A percentile compares a stretch with the other conserved stretches of the same genome.
phyloP scores from a whole-genome alignment of 2,113 vertebrate genomes.

The Sander lucioperca region DNA sequence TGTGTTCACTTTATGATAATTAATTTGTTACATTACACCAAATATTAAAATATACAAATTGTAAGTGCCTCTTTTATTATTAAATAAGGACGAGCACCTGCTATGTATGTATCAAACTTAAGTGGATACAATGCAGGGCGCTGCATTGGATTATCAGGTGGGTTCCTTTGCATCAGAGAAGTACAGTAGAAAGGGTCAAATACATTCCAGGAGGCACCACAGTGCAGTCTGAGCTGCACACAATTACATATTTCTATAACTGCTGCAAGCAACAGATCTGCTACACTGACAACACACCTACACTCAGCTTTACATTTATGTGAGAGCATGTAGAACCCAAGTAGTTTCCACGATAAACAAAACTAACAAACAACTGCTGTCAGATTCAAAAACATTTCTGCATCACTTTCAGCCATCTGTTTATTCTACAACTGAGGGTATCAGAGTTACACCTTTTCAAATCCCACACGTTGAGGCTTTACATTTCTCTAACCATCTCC shows the following conservation, averaged over 20 bases:
- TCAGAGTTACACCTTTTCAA: not conserved
- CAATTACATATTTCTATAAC: not conserved
- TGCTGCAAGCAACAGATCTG: not conserved
- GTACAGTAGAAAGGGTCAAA: not conserved
- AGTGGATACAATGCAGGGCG: not conserved
- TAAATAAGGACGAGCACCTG: not conserved
- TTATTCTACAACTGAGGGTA: not conserved
- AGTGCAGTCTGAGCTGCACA: not conserved
- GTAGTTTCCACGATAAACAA: not conserved
- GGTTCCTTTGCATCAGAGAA: not conserved
- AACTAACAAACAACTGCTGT: not conserved
- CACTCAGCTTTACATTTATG: not conserved
- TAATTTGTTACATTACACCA: constrained; percentile 3
- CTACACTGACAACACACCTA: not conserved
- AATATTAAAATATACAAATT: not conserved
- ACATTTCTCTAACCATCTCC: not conserved
- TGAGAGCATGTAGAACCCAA: not conserved
- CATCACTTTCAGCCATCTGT: not conserved
- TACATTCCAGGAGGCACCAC: not conserved
- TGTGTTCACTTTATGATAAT: not conserved
- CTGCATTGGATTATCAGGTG: not conserved
- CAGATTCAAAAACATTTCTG: not conserved
- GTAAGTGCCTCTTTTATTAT: not conserved
- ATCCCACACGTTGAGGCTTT: not conserved
- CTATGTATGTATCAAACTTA: not conserved